Evolutionary conservation across 2,797 vertebrate species (phyloP), one percentile per base, ranked within the genome.

Genomic region (Rhyacichthys aspro): DNA sequence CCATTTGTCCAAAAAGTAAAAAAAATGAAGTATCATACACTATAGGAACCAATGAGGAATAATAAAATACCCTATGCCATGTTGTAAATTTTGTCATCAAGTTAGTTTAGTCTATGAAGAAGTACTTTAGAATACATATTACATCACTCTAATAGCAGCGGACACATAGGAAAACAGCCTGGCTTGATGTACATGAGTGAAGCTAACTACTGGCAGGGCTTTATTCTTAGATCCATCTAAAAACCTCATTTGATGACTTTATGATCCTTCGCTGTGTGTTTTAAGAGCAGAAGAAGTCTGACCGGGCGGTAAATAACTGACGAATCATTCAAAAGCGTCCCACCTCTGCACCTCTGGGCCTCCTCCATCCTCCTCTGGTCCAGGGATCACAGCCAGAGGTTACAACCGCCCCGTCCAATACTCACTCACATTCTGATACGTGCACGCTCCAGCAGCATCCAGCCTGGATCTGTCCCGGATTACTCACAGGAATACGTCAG

Each of bases 301-400:
- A 83, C 71, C 33, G 55, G 41, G 74, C 49, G 44, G 63, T 83
- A 83, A 86, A 85, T 79, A 80, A 74, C 63, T 6, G 16, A 33
- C 46, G 70, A 82, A 70, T 73, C 67, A 81, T 74, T 59, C 43
- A 9, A 34, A 62, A 7, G 11, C 18, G 52, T 62, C 54, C 49
- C 52, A 37, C 10, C 17, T 36, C 65, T 74, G 61, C 71, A 67
- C 46, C 11, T 19, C 63, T 45, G 74, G 0, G 45, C 45, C 79
- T 74, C 55, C 59, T 66, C 58, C 15, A 12, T 55, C n/a, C n/a
- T n/a, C n/a, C n/a, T n/a, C n/a, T n/a, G n/a, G 33, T 64, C 44
- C 9, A 23, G 23, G 45, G 58, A 78, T 78, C 66, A 69, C 66
- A 76, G 74, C 69, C 59, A 0, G 43, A 59, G 56, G 53, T 59